A percentile compares a stretch with the other conserved stretches of the same genome.
phyloP scores from a whole-genome alignment of 2,797 vertebrate genomes.

The Tragopan temminckii region DNA sequence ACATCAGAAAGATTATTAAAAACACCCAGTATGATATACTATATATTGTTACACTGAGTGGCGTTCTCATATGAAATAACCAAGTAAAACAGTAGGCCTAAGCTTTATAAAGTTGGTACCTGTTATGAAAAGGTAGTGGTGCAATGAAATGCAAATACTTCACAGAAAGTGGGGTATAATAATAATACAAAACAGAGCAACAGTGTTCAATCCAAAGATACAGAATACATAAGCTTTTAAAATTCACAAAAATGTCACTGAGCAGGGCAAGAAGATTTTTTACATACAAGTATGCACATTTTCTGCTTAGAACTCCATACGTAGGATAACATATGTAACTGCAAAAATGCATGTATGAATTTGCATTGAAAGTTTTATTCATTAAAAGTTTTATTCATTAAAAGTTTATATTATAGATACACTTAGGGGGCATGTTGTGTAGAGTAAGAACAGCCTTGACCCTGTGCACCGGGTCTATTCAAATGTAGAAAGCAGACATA shows the following conservation, averaged over 20 bases:
- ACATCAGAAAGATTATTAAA: neutral
- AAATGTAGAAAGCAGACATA: neutral
- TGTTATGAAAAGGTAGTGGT: neutral
- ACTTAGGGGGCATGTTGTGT: neutral
- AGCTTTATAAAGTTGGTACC: accelerated
- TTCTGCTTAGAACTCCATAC: neutral
- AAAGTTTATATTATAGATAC: neutral
- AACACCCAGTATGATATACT: neutral
- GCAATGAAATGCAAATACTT: neutral
- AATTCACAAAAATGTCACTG: neutral
- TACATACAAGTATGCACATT: neutral
- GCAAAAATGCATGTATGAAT: neutral
- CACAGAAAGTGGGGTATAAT: neutral
- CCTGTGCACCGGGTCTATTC: neutral
- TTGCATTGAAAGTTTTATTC: neutral
- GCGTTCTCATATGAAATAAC: neutral
- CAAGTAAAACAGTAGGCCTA: neutral
- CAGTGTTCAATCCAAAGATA: neutral
- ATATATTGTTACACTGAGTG: neutral
- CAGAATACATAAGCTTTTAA: neutral
- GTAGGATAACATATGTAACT: neutral
- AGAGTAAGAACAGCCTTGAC: neutral
- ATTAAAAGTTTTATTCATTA: neutral
- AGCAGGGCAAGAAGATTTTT: neutral
- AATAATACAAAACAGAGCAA: neutral